Conservation (phyloP, 2,888 invertebrate genomes). For the Mythimna pallens region DNA sequence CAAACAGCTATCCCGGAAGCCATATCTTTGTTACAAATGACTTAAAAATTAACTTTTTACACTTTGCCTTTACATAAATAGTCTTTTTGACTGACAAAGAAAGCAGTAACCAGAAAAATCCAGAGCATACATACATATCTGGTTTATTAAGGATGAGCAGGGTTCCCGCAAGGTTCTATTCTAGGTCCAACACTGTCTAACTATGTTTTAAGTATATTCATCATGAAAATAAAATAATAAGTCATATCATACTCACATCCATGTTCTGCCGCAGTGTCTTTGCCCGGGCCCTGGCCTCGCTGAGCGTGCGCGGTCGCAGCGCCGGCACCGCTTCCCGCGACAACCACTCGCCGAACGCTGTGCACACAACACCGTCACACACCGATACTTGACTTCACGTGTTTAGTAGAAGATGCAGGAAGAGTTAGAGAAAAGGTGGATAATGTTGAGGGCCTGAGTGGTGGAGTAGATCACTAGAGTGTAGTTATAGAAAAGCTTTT, state of each 20-base stretch:
- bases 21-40: neutral
- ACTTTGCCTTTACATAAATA: neutral
- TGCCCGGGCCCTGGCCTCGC: constrained; percentile 82
- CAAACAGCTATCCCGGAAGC: neutral
- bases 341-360: constrained; percentile 90
- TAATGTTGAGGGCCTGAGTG: constrained; percentile 37
- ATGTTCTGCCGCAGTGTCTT: constrained; percentile 78
- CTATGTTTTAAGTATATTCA: neutral
- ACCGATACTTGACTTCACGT: constrained; percentile 48
- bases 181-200: neutral
- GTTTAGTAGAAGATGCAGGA: constrained; percentile 39
- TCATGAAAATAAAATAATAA: neutral
- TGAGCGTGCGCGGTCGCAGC: constrained; percentile 77
- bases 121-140: neutral
- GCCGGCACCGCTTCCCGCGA: constrained; percentile 84
- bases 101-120: neutral
- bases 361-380: constrained; percentile 68
- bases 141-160: too few species aligned
- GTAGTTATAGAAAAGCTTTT: neutral
- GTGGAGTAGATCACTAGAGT: too few species aligned
- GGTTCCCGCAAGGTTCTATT: constrained; percentile 17
- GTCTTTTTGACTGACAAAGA: neutral
- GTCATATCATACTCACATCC: constrained; percentile 78
- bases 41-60: too few species aligned
- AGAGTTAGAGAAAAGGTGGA: constrained; percentile 18